Evolutionary conservation across 2,797 vertebrate species (phyloP).

Genomic region (Oryzias sinensis): DNA sequence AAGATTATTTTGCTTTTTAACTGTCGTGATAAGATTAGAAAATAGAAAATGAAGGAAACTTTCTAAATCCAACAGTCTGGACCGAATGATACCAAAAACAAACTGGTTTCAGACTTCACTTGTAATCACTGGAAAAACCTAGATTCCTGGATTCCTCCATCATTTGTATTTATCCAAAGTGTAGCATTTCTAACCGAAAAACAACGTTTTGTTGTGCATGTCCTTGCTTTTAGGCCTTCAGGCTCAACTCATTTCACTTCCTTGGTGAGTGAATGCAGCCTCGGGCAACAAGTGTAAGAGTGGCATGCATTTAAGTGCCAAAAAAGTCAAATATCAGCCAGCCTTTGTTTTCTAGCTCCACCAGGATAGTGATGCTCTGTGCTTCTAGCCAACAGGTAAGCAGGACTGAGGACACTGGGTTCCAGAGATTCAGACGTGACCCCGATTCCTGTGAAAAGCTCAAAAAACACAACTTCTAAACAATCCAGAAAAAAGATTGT

Average conservation of each 20-base stretch:
- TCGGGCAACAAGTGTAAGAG: conserved; percentile 27
- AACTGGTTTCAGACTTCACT: too few relatives aligned
- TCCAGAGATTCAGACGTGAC: conserved; percentile 26
- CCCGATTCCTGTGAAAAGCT: conserved; percentile 31
- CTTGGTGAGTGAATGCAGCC: conserved; percentile 11
- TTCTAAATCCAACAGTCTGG: too few relatives aligned
- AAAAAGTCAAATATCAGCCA: conserved; percentile 48
- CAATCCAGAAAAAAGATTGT: too few relatives aligned
- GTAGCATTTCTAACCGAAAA: neutral
- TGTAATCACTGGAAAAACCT: too few relatives aligned
- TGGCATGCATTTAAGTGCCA: conserved; percentile 53
- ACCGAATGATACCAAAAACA: too few relatives aligned
- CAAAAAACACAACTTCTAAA: too few relatives aligned
- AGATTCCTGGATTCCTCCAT: neutral
- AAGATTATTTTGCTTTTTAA: too few relatives aligned
- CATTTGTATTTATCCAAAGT: neutral
- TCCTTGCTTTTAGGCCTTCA: conserved; percentile 33
- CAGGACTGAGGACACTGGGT: conserved; percentile 61
- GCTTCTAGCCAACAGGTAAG: conserved; percentile 39
- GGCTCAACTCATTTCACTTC: conserved; percentile 19
- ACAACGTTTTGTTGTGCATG: too few relatives aligned
- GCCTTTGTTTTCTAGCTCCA: conserved; percentile 51
- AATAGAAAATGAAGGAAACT: too few relatives aligned
- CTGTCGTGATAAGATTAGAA: too few relatives aligned
- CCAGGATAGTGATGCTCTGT: conserved; percentile 52